Conservation (phyloP, 2,888 invertebrate genomes). For the Anorthoa munda region DNA sequence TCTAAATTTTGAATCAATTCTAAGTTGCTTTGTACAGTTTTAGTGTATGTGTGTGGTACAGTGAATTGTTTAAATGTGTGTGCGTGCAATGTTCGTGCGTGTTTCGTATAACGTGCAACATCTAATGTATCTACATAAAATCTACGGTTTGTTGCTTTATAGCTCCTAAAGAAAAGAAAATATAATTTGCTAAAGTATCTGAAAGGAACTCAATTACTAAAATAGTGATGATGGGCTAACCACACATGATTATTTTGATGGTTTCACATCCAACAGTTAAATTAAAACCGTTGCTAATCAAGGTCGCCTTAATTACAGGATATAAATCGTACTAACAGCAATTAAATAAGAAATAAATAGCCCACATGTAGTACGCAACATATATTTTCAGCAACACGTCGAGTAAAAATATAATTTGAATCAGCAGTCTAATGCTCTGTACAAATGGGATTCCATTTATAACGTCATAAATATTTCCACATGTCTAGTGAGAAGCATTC, state of each 20-base stretch:
- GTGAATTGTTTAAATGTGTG: slow-evolving; percentile 42
- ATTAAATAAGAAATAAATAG: slow-evolving; percentile 29
- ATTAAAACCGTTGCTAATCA: neutral
- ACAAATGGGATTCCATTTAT: slow-evolving; percentile 53
- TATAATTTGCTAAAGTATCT: slow-evolving; percentile 2
- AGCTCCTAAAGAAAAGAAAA: slow-evolving; percentile 9
- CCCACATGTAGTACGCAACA: slow-evolving; percentile 13
- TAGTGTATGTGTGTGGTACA: slow-evolving; percentile 46
- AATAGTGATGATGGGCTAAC: neutral
- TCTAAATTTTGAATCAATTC: slow-evolving; percentile 16
- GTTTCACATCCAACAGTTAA: neutral
- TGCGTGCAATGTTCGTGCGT: slow-evolving; percentile 61
- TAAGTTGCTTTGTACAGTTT: slow-evolving; percentile 46
- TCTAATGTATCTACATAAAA: slow-evolving; percentile 34
- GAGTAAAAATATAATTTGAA: slow-evolving; percentile 59
- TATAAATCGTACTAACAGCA: neutral
- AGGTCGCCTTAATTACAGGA: neutral
- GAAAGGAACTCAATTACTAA: neutral
- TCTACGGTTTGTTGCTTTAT: neutral
- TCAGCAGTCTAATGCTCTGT: slow-evolving; percentile 46
- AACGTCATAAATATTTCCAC: slow-evolving; percentile 54
- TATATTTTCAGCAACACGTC: slow-evolving; percentile 43
- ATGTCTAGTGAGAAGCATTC: slow-evolving; percentile 24
- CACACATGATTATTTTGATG: neutral
- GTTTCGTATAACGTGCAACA: slow-evolving; percentile 57